These are phyloP conservation scores for Neosalanx taihuensis DNA, from an alignment of 2,797 vertebrate genomes.

Conservation along the genomic window DNA sequence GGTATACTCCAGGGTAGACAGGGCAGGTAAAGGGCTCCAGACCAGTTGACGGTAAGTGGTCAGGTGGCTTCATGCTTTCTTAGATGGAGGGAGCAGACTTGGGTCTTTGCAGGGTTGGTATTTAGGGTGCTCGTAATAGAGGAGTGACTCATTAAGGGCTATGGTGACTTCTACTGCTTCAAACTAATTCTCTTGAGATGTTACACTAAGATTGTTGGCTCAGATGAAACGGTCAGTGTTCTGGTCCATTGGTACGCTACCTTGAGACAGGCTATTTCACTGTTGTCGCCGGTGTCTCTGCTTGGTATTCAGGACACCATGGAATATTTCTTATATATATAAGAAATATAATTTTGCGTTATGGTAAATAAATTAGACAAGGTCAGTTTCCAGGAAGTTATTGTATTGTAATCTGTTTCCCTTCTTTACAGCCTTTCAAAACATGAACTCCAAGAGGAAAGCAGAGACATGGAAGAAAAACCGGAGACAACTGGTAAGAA, in stretches of 20 bases:
- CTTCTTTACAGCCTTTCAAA: conserved; percentile 86
- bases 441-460: conserved; percentile 99
- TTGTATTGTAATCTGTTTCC: neutral
- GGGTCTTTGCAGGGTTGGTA: conserved; percentile 4
- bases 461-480: conserved; percentile 99
- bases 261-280: too few species aligned
- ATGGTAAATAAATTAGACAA: neutral
- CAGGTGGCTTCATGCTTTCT: neutral
- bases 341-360: too few species aligned
- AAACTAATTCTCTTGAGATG: too few species aligned
- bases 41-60: neutral
- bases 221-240: too few species aligned
- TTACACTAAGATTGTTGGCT: neutral
- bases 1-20: neutral
- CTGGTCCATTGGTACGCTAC: too few species aligned
- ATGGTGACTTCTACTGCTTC: too few species aligned
- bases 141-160: neutral
- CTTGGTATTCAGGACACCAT: too few species aligned
- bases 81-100: neutral
- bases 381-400: neutral
- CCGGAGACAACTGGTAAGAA: conserved; percentile 88
- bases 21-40: too few species aligned
- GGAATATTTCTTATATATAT: too few species aligned
- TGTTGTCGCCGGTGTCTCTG: too few species aligned
- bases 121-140: conserved; percentile 1